phyloP scores from a whole-genome alignment of 1,140 invertebrate species.

The Sycophaga agraensis region DNA sequence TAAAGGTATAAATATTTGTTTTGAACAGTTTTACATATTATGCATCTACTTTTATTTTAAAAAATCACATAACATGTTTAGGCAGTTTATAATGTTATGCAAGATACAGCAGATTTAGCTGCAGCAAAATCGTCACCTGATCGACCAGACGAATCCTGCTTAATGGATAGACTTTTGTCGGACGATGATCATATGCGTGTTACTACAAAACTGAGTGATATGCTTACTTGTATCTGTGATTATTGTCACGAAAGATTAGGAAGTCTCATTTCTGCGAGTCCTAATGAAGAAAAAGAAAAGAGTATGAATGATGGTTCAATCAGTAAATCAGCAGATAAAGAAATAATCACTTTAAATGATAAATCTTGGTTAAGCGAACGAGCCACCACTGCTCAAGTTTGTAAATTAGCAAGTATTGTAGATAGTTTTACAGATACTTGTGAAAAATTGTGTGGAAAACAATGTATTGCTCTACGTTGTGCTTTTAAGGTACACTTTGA shows the following conservation, averaged over 20 bases:
- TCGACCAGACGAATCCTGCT: slow-evolving; percentile 40
- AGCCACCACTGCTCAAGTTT: slow-evolving; percentile 75
- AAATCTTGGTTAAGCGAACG: slow-evolving; percentile 58
- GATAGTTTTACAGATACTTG: slow-evolving; percentile 78
- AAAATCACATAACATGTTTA: slow-evolving; percentile 36
- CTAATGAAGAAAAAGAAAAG: slow-evolving; percentile 62
- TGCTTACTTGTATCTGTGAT: slow-evolving; percentile 80
- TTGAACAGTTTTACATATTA: not conserved
- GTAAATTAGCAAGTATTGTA: slow-evolving; percentile 74
- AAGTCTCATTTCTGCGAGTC: slow-evolving; percentile 77
- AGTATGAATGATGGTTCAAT: slow-evolving; percentile 37
- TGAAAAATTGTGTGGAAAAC: slow-evolving; percentile 75
- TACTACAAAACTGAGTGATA: slow-evolving; percentile 70
- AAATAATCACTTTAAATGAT: slow-evolving; percentile 42
- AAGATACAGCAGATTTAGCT: slow-evolving; percentile 64
- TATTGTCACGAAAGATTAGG: slow-evolving; percentile 90
- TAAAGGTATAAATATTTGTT: slow-evolving; percentile 58
- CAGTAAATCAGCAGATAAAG: slow-evolving; percentile 43
- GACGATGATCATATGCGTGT: slow-evolving; percentile 70
- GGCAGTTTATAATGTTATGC: slow-evolving; percentile 74
- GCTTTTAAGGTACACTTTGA: slow-evolving; percentile 70
- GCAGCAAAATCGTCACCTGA: slow-evolving; percentile 53
- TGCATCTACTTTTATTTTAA: not conserved
- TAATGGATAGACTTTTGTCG: slow-evolving; percentile 70
- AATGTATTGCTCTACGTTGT: slow-evolving; percentile 76